These are phyloP conservation scores for Ichneumoninae sp. DNA, from an alignment of 2,888 invertebrate species.

Conservation along the genomic window DNA sequence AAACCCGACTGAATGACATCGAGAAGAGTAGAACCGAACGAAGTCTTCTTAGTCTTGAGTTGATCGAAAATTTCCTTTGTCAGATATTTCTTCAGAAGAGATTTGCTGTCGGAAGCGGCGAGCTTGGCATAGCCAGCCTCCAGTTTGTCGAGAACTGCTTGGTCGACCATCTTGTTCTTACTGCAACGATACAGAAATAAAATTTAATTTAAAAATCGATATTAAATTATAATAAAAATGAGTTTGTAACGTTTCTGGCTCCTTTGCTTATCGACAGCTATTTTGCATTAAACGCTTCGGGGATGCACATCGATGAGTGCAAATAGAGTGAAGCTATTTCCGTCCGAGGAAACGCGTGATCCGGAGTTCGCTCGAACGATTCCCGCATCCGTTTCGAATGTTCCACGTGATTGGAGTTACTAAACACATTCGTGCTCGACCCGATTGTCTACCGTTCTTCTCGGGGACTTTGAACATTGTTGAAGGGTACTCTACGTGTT, in stretches of 20 bases:
- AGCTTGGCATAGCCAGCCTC: slow-evolving; percentile 96
- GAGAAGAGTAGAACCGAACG: slow-evolving; percentile 95
- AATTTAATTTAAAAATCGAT: background rate
- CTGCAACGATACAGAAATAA: slow-evolving; percentile 84
- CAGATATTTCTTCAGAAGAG: slow-evolving; percentile 97
- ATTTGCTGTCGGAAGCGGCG: slow-evolving; percentile 95
- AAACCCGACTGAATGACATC: slow-evolving; percentile 98
- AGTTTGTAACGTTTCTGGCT: background rate
- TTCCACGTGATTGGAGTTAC: slow-evolving; percentile 63
- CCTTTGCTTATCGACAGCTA: background rate
- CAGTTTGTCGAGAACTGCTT: slow-evolving; percentile 95
- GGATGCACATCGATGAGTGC: slow-evolving; percentile 51
- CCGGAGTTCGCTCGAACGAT: slow-evolving; percentile 65
- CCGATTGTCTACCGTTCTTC: slow-evolving; percentile 18
- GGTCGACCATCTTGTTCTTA: slow-evolving; percentile 94
- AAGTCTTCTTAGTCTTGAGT: slow-evolving; percentile 96
- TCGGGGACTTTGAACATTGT: background rate
- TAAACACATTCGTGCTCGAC: slow-evolving; percentile 31
- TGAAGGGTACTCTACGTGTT: background rate
- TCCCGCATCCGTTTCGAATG: slow-evolving; percentile 61
- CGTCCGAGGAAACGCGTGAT: slow-evolving; percentile 67
- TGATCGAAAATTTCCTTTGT: slow-evolving; percentile 96
- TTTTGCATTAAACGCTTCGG: slow-evolving; percentile 5
- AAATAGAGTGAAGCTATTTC: slow-evolving; percentile 54
- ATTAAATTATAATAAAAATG: background rate